Evolutionary conservation across 1,140 invertebrate genomes (phyloP).

Genomic region (Periplaneta americana): DNA sequence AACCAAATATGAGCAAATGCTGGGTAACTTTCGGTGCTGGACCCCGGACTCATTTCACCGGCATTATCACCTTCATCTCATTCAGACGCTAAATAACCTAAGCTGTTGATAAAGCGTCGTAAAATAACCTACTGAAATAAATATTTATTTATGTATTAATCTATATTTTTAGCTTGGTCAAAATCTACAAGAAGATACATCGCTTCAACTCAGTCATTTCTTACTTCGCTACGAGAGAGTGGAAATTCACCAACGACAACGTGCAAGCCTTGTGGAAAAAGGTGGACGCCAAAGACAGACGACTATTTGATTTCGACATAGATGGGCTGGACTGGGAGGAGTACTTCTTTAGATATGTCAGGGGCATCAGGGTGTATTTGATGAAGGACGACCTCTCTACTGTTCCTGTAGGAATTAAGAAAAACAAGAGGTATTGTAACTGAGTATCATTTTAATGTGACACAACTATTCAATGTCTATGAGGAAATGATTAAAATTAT

Average conservation of each 20-base stretch:
- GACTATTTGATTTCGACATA: constrained; percentile 64
- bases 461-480: too few species aligned
- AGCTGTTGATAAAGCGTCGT: too few species aligned
- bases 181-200: constrained; percentile 69
- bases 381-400: constrained; percentile 65
- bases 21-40: too few species aligned
- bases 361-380: constrained; percentile 58
- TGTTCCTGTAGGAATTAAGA: constrained; percentile 48
- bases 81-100: too few species aligned
- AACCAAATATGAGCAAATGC: too few species aligned
- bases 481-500: too few species aligned
- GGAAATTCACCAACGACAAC: constrained; percentile 63
- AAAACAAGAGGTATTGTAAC: constrained; percentile 46
- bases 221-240: constrained; percentile 65
- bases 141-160: too few species aligned
- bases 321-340: constrained; percentile 57
- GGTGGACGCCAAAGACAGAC: constrained; percentile 50
- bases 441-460: too few species aligned
- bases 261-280: constrained; percentile 47
- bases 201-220: constrained; percentile 62
- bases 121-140: too few species aligned
- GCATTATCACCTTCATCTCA: too few species aligned
- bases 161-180: constrained; percentile 50
- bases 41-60: too few species aligned
- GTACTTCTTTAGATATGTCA: constrained; percentile 58